Evolutionary conservation across 2,888 invertebrate genomes (phyloP), one percentile per base, ranked within the genome.

Genomic region (Eledona agricola): DNA sequence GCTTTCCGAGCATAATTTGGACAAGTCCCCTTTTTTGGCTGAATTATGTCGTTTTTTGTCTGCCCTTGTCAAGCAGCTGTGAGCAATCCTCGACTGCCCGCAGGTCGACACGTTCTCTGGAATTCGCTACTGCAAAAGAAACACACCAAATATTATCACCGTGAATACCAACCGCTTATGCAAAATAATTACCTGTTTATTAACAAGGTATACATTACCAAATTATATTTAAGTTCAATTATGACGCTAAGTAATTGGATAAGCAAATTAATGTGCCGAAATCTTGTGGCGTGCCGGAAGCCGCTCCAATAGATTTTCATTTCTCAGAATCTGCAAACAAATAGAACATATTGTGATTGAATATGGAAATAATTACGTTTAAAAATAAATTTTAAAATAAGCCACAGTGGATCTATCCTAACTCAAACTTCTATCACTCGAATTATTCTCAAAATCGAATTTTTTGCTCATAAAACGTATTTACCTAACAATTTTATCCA

Each of bases 1-100:
- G 45, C 45, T 45, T 45, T 43, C 25, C 3, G 25, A 6, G 13
- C 31, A 29, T 19, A 45, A 45, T 45, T 45, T 45, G 34, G 25
- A 45, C 19, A 40, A 28, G 19, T 12, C 22, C 12, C 4, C 15
- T 42, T 45, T 45, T 45, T 45, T 32, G 25, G 15, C 10, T 32
- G 19, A 43, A 31, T 43, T 43, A 43, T 15, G 23, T 34, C 45
- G 23, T 22, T 45, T 45, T 45, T 34, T 43, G 29, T 45, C 34
- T 43, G 26, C 20, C 3, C 4, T 9, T 26, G 26, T 28, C 40
- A 23, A 42, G 45, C 45, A 45, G 45, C 22, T 45, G 45, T 23
- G 28, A 45, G 34, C 45, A 26, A 42, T 29, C 42, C 20, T 4
- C n/a, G 29, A 13, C 5, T 42, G 42, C 31, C 45, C 25, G 45